Base-by-base conservation (phyloP, 2,888 invertebrate species). In the Diplazon laetatorius region DNA sequence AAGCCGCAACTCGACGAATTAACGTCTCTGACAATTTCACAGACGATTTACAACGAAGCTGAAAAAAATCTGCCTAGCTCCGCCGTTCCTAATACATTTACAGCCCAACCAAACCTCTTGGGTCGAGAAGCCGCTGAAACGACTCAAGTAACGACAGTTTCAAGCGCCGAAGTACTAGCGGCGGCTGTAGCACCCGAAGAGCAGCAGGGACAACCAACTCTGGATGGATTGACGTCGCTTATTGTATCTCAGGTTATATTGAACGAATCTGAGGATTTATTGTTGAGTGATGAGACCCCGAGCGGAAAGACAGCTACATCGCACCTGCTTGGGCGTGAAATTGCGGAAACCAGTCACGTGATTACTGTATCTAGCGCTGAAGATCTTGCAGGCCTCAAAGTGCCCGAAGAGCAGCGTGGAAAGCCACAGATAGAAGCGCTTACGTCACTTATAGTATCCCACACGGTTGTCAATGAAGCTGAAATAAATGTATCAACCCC, bases 61-160 rank as follows among this genome's bases (percentile, higher is more conserved):
- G 86, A 85, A 73, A 62, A 80, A 30, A 48, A 42, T 12, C 78
- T 83, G 20, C 48, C 50, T 46, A 52, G 60, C n/a, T 52, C 76
- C 6, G 69, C 79, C 39, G 37, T 76, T 22, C 81, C 83, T 1
- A 55, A 50, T 12, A 60, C 80, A 73, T 81, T 80, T 39, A 75
- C 74, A 37, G 85, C 84, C 5, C 48, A 84, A 72, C 84, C 87
- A 12, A 81, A 83, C 78, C 72, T 88, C 44, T 42, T 72, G 5
- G 87, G 89, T 14, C 87, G 89, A 80, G 89, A 90, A 82, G 87
- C 90, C 52, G 91, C 91, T 20, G 87, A 91, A 83, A 88, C 89
- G 65, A 86, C 87, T 52, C 89, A 91, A 81, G 59, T 88, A 9
- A 60, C 83, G 22, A 76, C 87, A 12, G 80, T 88, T 76, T 69